Evolutionary conservation across 1,140 invertebrate species (phyloP).

Genomic region (Euschistus heros): DNA sequence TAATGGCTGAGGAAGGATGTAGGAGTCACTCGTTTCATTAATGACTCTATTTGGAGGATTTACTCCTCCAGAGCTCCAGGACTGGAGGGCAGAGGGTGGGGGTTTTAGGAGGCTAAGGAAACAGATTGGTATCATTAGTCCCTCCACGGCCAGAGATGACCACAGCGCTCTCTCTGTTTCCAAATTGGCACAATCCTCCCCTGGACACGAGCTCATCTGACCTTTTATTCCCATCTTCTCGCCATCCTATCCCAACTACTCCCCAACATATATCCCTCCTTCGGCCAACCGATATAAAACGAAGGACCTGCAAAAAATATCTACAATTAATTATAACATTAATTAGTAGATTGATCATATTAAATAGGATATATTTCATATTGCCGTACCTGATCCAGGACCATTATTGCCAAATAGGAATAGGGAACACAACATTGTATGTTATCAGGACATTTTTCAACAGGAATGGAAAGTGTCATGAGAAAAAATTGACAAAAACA

Average conservation of each 20-base stretch:
- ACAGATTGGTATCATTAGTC: slow-evolving; percentile 8
- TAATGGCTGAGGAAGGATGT: not conserved
- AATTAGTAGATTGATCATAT: too few relatives aligned
- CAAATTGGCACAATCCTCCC: not conserved
- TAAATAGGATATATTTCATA: too few relatives aligned
- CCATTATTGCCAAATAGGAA: too few relatives aligned
- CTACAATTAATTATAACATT: too few relatives aligned
- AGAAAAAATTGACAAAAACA: too few relatives aligned
- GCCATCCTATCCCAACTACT: not conserved
- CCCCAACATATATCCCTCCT: too few relatives aligned
- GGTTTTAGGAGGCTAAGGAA: slow-evolving; percentile 4
- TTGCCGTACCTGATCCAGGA: too few relatives aligned
- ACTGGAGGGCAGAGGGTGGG: not conserved
- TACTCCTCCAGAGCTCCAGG: not conserved
- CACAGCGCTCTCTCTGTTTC: not conserved
- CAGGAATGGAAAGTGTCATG: too few relatives aligned
- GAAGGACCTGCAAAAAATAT: too few relatives aligned
- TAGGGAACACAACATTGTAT: too few relatives aligned
- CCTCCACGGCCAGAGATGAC: not conserved
- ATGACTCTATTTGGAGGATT: not conserved
- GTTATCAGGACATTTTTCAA: too few relatives aligned
- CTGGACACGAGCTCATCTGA: not conserved
- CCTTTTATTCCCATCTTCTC: not conserved
- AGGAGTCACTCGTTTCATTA: not conserved
- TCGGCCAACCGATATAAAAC: too few relatives aligned